Base-by-base conservation (phyloP, 2,797 vertebrate genomes). In the Enteromius anoplus region DNA sequence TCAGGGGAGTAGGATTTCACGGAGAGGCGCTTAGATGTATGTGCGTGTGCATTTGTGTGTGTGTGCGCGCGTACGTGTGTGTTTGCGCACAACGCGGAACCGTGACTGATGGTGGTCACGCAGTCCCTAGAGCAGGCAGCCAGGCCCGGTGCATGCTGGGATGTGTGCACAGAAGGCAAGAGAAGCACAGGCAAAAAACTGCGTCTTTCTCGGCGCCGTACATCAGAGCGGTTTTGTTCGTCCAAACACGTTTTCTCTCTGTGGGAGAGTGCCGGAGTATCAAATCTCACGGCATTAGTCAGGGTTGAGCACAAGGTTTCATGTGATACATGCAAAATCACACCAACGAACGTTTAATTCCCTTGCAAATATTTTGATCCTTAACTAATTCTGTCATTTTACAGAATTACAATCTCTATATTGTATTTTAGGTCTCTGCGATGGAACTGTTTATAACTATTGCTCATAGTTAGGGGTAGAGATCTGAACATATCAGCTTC, bases 1-100 rank as follows among this genome's bases (percentile, higher is more conserved):
- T 95, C 94, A 91, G 92, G 90, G 95, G 95, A 96, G 96, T 95
- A 95, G 93, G 93, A 94, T 93, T 93, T 95, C 93, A 93, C 92
- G 91, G 94, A 72, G 92, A 92, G 94, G 89, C 90, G 90, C 91
- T 93, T 90, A 93, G 92, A 72, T 84, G 83, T 86, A 77, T 87
- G 82, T 66, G 78, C 34, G 83, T 66, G 79, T 80, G 82, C 65
- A 70, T 78, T 75, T 72, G 86, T 76, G 75, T 70, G 75, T 70
- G 79, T 45, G 51, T 55, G 75, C 55, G 69, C 15, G 78, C 21
- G 71, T 65, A 68, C 91, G 68, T 68, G 83, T 87, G 84, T 83
- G 92, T 92, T 93, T 93, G 73, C 49, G 80, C 85, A 76, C 84
- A 82, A 87, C 78, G 81, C 84, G 71, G 80, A 85, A 89, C 87